phyloP scores from a whole-genome alignment of 2,797 vertebrate species.

The Morus bassanus region DNA sequence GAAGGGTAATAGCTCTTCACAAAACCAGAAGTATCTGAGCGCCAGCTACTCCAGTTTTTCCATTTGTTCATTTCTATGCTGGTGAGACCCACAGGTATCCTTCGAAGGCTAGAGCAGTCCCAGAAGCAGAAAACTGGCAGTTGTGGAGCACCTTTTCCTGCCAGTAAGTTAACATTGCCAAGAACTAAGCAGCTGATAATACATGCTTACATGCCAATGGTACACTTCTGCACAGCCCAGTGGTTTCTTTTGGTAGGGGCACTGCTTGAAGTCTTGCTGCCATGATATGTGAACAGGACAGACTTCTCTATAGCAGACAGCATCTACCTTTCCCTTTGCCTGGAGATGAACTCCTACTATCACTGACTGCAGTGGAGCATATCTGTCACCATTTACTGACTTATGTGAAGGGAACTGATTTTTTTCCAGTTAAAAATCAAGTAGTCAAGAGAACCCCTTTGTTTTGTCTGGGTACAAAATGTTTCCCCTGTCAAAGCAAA shows the following conservation, averaged over 20 bases:
- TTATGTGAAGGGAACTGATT: background rate
- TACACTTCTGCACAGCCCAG: background rate
- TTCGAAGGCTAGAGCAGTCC: background rate
- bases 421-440: background rate
- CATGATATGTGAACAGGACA: background rate
- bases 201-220: background rate
- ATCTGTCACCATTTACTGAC: background rate
- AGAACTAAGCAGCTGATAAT: background rate
- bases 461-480: background rate
- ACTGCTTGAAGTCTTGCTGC: background rate
- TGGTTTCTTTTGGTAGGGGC: background rate
- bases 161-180: background rate
- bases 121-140: constrained; percentile 4
- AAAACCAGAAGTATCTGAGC: background rate
- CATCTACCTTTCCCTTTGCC: background rate
- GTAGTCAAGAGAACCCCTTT: background rate
- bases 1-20: background rate
- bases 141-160: background rate
- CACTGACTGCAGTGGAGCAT: background rate
- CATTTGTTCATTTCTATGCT: background rate
- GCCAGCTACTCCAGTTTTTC: background rate
- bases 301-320: background rate
- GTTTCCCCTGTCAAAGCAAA: background rate
- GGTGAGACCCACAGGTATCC: background rate
- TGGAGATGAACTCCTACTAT: background rate